These are phyloP conservation scores for Spongilla lacustris DNA, from an alignment of 37 sponge, comb jelly and placozoan species.

Conservation along the genomic window DNA sequence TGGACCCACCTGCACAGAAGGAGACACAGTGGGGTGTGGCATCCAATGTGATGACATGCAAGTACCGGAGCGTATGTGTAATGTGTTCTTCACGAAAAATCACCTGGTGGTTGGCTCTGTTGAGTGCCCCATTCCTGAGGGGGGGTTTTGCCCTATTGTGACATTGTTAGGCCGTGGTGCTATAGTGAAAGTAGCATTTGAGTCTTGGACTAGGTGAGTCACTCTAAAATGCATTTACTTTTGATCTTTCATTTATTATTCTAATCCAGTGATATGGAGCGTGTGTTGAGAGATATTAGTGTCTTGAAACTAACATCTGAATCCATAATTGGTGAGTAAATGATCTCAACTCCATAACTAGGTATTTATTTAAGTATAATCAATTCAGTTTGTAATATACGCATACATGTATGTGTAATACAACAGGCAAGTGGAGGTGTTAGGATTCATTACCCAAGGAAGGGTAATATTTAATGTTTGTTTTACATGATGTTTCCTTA, in stretches of 20 bases:
- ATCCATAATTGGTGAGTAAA: too few species aligned
- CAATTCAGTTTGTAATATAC: too few species aligned
- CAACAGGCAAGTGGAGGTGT: too few species aligned
- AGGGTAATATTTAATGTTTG: too few species aligned
- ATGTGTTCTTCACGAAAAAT: slow-evolving; percentile 83
- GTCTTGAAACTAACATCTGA: neutral
- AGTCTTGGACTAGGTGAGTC: slow-evolving; percentile 66
- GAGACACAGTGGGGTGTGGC: slow-evolving; percentile 83
- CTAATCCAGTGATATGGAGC: neutral
- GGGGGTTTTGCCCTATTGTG: slow-evolving; percentile 84
- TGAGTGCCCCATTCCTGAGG: slow-evolving; percentile 57
- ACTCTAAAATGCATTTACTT: too few species aligned
- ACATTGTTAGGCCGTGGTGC: slow-evolving; percentile 80
- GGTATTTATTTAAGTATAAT: too few species aligned
- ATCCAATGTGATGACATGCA: neutral
- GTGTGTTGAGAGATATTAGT: neutral
- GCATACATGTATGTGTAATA: too few species aligned
- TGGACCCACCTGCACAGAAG: slow-evolving; percentile 63
- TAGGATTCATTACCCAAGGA: too few species aligned
- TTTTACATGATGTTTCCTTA: too few species aligned
- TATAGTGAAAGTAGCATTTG: slow-evolving; percentile 44
- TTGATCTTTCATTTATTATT: neutral
- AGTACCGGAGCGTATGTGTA: neutral
- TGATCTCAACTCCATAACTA: too few species aligned
- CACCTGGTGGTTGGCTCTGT: slow-evolving; percentile 70